Conservation (phyloP, 2,888 invertebrate genomes). For the Sympetrum striolatum region DNA sequence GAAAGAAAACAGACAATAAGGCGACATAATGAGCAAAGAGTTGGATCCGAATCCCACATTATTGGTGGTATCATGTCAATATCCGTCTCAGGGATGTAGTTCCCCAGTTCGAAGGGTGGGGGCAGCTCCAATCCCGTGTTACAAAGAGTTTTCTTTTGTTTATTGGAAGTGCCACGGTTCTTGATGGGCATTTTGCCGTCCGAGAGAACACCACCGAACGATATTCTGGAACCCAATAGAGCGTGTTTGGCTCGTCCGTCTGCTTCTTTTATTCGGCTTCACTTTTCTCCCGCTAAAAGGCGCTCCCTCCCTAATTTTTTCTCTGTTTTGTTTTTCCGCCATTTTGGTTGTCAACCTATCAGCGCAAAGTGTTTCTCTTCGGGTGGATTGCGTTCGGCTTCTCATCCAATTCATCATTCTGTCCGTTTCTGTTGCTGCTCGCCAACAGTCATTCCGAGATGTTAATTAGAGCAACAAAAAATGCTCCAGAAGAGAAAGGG, state of each 20-base stretch:
- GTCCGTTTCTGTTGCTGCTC: background rate
- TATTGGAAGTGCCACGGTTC: background rate
- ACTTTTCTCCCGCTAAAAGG: background rate
- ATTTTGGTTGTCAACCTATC: background rate
- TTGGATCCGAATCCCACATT: background rate
- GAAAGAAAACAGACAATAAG: background rate
- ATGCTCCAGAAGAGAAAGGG: background rate
- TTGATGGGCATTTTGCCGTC: background rate
- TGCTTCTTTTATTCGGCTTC: background rate
- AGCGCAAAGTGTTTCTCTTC: background rate
- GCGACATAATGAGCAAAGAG: background rate
- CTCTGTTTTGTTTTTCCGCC: background rate
- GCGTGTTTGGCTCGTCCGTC: background rate
- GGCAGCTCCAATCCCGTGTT: background rate
- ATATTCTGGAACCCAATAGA: background rate
- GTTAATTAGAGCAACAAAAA: background rate
- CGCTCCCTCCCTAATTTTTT: background rate
- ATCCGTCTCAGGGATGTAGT: background rate
- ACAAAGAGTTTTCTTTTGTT: background rate
- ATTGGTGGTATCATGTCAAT: background rate
- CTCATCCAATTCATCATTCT: background rate
- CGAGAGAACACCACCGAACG: background rate
- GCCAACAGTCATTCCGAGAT: background rate
- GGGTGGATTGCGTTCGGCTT: background rate
- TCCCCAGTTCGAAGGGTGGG: background rate